Evolutionary conservation across 2,797 vertebrate species (phyloP).

Genomic region (Chelmon rostratus): DNA sequence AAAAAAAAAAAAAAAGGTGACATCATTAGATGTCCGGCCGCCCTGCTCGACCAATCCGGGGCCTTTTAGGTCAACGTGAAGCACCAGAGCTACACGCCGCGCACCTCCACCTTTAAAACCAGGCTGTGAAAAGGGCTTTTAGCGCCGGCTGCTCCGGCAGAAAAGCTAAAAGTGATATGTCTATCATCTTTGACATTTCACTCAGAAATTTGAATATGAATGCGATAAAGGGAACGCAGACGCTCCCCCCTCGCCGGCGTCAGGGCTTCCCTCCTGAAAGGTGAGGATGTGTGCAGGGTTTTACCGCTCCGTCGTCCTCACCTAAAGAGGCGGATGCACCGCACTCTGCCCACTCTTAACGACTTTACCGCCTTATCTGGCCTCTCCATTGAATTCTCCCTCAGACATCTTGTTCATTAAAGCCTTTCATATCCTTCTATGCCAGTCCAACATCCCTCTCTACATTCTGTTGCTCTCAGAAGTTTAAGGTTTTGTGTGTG

Average conservation of each 20-base stretch:
- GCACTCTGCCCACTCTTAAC: conserved; percentile 67
- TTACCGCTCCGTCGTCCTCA: conserved; percentile 39
- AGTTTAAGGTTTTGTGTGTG: conserved; percentile 57
- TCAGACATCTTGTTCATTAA: conserved; percentile 79
- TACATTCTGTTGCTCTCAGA: conserved; percentile 66
- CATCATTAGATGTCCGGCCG: conserved; percentile 16
- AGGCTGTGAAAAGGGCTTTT: conserved; percentile 24
- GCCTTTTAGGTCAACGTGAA: conserved; percentile 1
- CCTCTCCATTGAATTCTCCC: conserved; percentile 68
- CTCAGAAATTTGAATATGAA: conserved; percentile 71
- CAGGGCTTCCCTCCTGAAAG: conserved; percentile 52
- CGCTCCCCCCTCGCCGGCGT: conserved; percentile 25
- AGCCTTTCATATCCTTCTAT: conserved; percentile 70
- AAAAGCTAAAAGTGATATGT: conserved; percentile 50
- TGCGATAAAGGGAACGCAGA: conserved; percentile 41
- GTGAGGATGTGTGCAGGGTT: conserved; percentile 37
- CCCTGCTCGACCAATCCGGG: neutral
- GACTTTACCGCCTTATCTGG: conserved; percentile 72
- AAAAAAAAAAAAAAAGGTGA: conserved; percentile 1
- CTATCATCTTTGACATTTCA: conserved; percentile 71
- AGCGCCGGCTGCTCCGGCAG: conserved; percentile 3
- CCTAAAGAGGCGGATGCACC: conserved; percentile 62
- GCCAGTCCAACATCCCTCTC: conserved; percentile 26
- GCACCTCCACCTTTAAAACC: conserved; percentile 36
- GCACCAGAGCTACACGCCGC: conserved; percentile 27